Percentiles rank a stretch among this genome's conserved stretches.
Conservation (phyloP, 2,888 invertebrate genomes). For the Caenorhabditis afra region DNA sequence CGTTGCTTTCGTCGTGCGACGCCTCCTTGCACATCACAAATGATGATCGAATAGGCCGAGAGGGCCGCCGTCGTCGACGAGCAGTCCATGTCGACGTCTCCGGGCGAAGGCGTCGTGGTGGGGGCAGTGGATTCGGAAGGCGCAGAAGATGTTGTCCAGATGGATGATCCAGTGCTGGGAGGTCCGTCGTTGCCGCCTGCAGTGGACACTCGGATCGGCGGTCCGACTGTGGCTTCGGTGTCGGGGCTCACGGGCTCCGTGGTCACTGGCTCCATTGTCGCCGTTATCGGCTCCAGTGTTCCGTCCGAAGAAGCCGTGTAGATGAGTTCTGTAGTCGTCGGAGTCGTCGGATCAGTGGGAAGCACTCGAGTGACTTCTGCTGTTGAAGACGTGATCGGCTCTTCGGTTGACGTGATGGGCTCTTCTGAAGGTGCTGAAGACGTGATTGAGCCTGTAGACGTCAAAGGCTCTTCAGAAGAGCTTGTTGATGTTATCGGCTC, state of each 20-base stretch:
- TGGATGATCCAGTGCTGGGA: slow-evolving; percentile 11
- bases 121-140: not conserved
- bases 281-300: slow-evolving; percentile 37
- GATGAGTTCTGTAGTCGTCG: slow-evolving; percentile 29
- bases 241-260: slow-evolving; percentile 25
- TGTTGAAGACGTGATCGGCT: slow-evolving; percentile 5
- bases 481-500: not conserved
- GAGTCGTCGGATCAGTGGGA: slow-evolving; percentile 44
- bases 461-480: slow-evolving; percentile 5
- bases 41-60: slow-evolving; percentile 19
- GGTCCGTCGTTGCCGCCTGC: slow-evolving; percentile 20
- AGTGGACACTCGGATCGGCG: slow-evolving; percentile 32
- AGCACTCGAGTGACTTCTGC: slow-evolving; percentile 33
- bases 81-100: slow-evolving; percentile 20
- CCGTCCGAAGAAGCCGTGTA: slow-evolving; percentile 48
- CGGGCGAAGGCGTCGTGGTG: not conserved
- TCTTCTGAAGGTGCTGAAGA: slow-evolving; percentile 1
- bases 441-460: not conserved
- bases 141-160: not conserved
- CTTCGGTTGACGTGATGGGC: slow-evolving; percentile 1
- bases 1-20: slow-evolving; percentile 9
- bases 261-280: slow-evolving; percentile 14
- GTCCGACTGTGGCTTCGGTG: slow-evolving; percentile 20
- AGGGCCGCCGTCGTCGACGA: slow-evolving; percentile 15
- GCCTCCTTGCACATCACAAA: slow-evolving; percentile 26